phyloP scores from a whole-genome alignment of 2,797 vertebrate species.

The Galaxias olidus region DNA sequence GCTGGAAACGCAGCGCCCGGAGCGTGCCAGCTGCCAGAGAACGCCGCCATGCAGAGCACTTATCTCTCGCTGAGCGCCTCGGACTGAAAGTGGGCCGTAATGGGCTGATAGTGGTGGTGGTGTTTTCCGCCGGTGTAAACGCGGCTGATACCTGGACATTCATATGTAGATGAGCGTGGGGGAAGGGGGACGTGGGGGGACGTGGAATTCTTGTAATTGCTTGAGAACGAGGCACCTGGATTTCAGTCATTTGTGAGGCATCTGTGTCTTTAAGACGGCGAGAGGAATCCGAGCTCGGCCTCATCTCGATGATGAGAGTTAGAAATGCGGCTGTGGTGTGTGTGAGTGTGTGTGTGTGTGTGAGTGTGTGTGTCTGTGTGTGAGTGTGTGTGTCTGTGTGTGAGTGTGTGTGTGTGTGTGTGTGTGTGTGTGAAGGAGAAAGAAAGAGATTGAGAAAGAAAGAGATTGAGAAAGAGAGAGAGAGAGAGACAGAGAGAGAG shows the following conservation, averaged over 20 bases:
- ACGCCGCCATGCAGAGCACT: constrained; percentile 20
- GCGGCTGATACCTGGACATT: neutral
- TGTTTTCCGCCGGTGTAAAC: neutral
- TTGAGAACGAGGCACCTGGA: constrained; percentile 10
- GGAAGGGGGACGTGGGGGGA: neutral
- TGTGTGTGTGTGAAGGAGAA: constrained; percentile 7
- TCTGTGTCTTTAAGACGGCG: constrained; percentile 8
- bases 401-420: neutral
- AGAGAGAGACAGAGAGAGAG: constrained; percentile 5
- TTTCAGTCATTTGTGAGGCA: constrained; percentile 31
- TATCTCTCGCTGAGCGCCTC: constrained; percentile 38
- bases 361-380: neutral
- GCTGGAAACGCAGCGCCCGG: constrained; percentile 12
- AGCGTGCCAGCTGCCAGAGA: constrained; percentile 27
- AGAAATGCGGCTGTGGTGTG: too few species aligned
- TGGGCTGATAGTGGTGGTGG: constrained; percentile 13
- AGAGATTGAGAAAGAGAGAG: constrained; percentile 24
- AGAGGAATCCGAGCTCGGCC: too few species aligned
- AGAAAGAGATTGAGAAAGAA: constrained; percentile 30
- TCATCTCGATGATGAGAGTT: too few species aligned
- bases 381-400: neutral
- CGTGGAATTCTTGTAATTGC: constrained; percentile 6
- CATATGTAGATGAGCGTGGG: neutral
- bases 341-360: neutral
- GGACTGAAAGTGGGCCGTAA: constrained; percentile 18